A percentile compares a stretch with the other conserved stretches of the same genome.
Evolutionary conservation across 2,113 vertebrate species (phyloP).

Genomic region (Syngnathus floridae): DNA sequence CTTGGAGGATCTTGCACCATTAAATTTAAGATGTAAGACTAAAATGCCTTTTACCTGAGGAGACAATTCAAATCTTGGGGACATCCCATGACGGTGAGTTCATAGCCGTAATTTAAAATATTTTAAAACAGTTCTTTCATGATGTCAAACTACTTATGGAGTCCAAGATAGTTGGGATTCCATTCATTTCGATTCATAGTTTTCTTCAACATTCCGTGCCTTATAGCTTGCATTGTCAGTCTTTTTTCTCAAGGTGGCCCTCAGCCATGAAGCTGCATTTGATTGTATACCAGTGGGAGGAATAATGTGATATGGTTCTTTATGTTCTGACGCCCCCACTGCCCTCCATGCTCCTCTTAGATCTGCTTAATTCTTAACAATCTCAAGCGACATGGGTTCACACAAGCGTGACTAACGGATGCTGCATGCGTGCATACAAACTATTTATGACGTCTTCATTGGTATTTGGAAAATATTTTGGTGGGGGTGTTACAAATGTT

Average conservation of each 20-base stretch:
- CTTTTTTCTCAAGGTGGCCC: slow-evolving; percentile 17
- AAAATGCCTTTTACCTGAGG: neutral
- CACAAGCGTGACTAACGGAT: neutral
- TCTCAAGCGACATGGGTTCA: neutral
- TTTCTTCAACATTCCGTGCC: neutral
- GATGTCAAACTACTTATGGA: neutral
- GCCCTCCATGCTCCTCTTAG: slow-evolving; percentile 15
- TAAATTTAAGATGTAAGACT: neutral
- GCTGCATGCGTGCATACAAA: neutral
- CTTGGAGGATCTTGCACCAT: neutral
- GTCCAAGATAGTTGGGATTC: neutral
- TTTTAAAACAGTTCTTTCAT: too few species aligned
- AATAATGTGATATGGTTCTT: slow-evolving; percentile 36
- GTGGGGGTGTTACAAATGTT: neutral
- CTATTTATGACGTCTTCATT: neutral
- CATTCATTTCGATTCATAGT: neutral
- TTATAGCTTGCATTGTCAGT: slow-evolving; percentile 13
- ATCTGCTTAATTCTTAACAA: slow-evolving; percentile 9
- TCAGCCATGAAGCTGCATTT: slow-evolving; percentile 6
- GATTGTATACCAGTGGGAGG: slow-evolving; percentile 37
- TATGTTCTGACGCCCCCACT: slow-evolving; percentile 15
- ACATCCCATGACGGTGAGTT: neutral
- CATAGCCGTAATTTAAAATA: too few species aligned
- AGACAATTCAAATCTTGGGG: neutral
- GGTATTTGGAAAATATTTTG: neutral